Percentiles rank a stretch among this genome's conserved stretches.
Evolutionary conservation across 2,797 vertebrate genomes (phyloP).

Genomic region (Staurois parvus): DNA sequence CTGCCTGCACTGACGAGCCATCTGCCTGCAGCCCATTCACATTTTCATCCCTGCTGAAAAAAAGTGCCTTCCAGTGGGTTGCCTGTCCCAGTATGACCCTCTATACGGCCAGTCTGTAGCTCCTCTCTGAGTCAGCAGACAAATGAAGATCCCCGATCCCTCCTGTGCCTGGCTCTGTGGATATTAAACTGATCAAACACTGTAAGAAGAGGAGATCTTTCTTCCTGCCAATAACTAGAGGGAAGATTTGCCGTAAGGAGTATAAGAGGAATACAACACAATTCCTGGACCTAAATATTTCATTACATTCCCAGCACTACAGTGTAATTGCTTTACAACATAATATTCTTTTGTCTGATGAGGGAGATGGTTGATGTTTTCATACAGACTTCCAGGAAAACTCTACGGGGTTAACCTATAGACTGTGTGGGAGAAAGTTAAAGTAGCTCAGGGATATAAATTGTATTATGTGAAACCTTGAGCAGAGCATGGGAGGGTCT

Average conservation of each 20-base stretch:
- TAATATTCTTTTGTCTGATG: constrained; percentile 35
- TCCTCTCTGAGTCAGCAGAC: no score
- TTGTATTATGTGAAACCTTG: constrained; percentile 1
- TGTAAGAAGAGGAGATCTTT: no score
- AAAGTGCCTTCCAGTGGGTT: no score
- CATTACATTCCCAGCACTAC: constrained; percentile 32
- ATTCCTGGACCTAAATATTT: constrained; percentile 52
- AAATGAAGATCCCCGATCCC: no score
- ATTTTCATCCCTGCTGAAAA: no score
- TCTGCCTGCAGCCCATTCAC: no score
- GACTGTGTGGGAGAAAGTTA: constrained; percentile 42
- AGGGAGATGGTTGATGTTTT: constrained; percentile 7
- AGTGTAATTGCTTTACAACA: constrained; percentile 52
- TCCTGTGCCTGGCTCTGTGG: no score
- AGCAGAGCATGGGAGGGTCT: background rate
- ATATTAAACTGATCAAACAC: no score
- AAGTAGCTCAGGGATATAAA: constrained; percentile 24
- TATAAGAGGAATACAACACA: constrained; percentile 6
- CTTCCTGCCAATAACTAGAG: background rate
- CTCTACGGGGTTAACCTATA: constrained; percentile 43
- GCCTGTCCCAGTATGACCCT: no score
- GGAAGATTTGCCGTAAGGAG: background rate
- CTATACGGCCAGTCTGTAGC: no score
- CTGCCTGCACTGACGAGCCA: no score
- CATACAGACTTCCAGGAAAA: constrained; percentile 8